A percentile compares a stretch with the other conserved stretches of the same genome.
Evolutionary conservation across 2,888 invertebrate species (phyloP).

Genomic region (Phyllotreta striolata): DNA sequence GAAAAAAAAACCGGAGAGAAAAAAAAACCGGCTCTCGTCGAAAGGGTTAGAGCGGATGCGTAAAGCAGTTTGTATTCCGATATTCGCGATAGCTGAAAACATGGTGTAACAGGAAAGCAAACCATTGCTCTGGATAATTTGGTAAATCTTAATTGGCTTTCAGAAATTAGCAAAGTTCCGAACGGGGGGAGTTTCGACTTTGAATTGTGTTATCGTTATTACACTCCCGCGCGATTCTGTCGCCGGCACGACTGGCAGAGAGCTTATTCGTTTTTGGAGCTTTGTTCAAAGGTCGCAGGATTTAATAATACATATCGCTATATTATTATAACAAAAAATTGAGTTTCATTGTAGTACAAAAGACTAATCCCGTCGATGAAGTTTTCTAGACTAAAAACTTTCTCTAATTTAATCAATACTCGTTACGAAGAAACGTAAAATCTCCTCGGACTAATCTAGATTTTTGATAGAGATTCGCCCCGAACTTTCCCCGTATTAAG

Average conservation of each 20-base stretch:
- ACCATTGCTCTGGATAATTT: slow-evolving; percentile 46
- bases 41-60: no score
- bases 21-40: no score
- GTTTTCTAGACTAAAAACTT: neutral
- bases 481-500: slow-evolving; percentile 55
- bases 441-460: slow-evolving; percentile 47
- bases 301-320: no score
- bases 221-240: slow-evolving; percentile 45
- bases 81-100: slow-evolving; percentile 29
- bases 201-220: slow-evolving; percentile 49
- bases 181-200: slow-evolving; percentile 43
- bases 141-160: slow-evolving; percentile 50
- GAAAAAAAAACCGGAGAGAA: no score
- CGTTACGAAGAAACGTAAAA: slow-evolving; percentile 45
- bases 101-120: slow-evolving; percentile 46
- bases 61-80: no score
- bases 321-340: no score
- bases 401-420: slow-evolving; percentile 35
- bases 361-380: no score
- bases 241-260: slow-evolving; percentile 41
- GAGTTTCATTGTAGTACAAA: no score
- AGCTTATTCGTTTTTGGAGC: no score
- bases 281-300: no score
- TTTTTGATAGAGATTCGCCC: slow-evolving; percentile 55
- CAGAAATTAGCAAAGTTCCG: slow-evolving; percentile 43